phyloP scores from a whole-genome alignment of 2,888 invertebrate species.

The Bursaphelenchus okinawaensis region DNA sequence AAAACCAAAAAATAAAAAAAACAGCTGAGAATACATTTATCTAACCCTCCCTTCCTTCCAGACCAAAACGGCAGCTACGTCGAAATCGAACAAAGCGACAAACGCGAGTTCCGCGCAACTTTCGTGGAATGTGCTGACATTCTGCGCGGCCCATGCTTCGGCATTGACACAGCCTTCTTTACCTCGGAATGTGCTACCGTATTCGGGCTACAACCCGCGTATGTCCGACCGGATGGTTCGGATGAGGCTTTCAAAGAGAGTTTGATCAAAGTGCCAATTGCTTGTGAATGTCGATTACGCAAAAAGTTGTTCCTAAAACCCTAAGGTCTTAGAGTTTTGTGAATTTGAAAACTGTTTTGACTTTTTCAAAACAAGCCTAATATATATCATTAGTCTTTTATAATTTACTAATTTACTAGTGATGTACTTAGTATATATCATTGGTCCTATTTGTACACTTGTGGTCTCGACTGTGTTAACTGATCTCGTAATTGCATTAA shows the following conservation, averaged over 20 bases:
- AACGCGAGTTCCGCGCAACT: conserved; percentile 37
- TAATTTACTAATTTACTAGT: too few species aligned
- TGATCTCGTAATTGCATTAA: too few species aligned
- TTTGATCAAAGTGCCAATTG: conserved; percentile 37
- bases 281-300: conserved; percentile 45
- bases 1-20: not conserved
- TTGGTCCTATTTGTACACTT: not conserved
- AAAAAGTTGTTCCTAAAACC: conserved; percentile 25
- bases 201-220: conserved; percentile 41
- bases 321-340: not conserved
- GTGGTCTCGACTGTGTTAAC: too few species aligned
- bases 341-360: too few species aligned
- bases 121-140: conserved; percentile 44
- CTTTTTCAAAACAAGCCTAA: too few species aligned
- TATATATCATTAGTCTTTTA: too few species aligned
- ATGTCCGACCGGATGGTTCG: conserved; percentile 37
- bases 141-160: conserved; percentile 35
- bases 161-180: conserved; percentile 43
- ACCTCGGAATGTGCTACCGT: conserved; percentile 50
- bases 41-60: too few species aligned
- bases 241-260: conserved; percentile 28
- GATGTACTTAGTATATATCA: too few species aligned
- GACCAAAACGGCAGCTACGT: conserved; percentile 46
- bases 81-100: conserved; percentile 51
- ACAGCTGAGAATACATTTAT: not conserved